Percentiles rank a stretch among this genome's conserved stretches.
phyloP scores from a whole-genome alignment of 1,140 invertebrate genomes.

The Leptinotarsa undecemlineata region DNA sequence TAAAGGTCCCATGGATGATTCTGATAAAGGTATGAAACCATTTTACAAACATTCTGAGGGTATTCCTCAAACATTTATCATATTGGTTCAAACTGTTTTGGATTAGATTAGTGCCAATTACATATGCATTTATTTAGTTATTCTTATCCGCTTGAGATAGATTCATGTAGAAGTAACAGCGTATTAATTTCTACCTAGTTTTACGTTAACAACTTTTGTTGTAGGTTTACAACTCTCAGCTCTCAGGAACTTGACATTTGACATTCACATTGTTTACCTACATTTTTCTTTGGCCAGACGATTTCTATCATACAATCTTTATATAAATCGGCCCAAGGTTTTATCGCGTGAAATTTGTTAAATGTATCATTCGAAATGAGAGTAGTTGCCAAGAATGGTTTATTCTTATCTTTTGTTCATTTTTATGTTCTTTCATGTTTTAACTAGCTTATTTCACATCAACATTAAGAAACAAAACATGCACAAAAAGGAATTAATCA shows the following conservation, averaged over 20 bases:
- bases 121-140: not conserved
- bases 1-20: conserved; percentile 48
- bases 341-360: not conserved
- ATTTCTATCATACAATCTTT: not conserved
- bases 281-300: not conserved
- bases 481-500: no score
- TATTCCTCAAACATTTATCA: not conserved
- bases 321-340: not conserved
- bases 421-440: no score
- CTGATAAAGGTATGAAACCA: conserved; percentile 51
- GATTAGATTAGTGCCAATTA: not conserved
- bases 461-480: no score
- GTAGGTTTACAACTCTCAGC: no score
- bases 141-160: not conserved
- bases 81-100: not conserved
- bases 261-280: conserved; percentile 24
- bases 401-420: no score
- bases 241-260: conserved; percentile 3
- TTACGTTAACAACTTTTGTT: no score
- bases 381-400: no score
- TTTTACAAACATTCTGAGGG: conserved; percentile 28
- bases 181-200: no score
- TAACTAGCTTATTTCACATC: no score
- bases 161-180: not conserved
- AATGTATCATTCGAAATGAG: no score